Evolutionary conservation across 2,888 invertebrate genomes (phyloP).

Genomic region (Eilema griseolum): DNA sequence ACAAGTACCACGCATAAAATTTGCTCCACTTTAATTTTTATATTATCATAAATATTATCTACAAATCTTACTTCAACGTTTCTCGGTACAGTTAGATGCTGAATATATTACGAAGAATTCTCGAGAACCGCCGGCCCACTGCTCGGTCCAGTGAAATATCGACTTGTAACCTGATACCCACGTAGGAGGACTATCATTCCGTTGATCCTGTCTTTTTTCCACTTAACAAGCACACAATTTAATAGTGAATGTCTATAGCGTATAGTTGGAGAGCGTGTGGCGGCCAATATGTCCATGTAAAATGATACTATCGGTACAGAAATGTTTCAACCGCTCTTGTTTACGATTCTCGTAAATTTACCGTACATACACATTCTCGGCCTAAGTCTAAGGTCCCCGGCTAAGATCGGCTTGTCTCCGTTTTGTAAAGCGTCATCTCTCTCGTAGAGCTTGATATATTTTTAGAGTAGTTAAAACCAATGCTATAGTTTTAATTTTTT

Average conservation of each 20-base stretch:
- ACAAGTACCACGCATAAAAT: too few species aligned
- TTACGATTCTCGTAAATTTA: slow-evolving; percentile 7
- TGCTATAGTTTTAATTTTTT: too few species aligned
- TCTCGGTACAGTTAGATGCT: slow-evolving; percentile 11
- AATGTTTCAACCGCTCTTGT: slow-evolving; percentile 1
- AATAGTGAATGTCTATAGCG: slow-evolving; percentile 18
- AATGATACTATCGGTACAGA: slow-evolving; percentile 11
- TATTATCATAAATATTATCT: neutral
- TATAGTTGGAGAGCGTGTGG: slow-evolving; percentile 15
- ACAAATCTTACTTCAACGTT: slow-evolving; percentile 3
- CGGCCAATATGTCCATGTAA: slow-evolving; percentile 18
- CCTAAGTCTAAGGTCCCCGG: too few species aligned
- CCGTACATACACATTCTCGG: neutral
- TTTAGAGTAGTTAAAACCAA: too few species aligned
- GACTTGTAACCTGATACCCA: slow-evolving; percentile 60
- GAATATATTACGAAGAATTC: slow-evolving; percentile 36
- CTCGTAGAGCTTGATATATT: too few species aligned
- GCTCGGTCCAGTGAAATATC: slow-evolving; percentile 54
- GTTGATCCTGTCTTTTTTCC: slow-evolving; percentile 32
- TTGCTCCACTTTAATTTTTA: too few species aligned
- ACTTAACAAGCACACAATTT: slow-evolving; percentile 14
- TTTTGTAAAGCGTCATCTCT: too few species aligned
- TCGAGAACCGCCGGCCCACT: slow-evolving; percentile 18
- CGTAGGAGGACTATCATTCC: slow-evolving; percentile 50
- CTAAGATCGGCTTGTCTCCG: too few species aligned